Base-by-base conservation (phyloP, 2,888 invertebrate species). In the Pandemis heparana region DNA sequence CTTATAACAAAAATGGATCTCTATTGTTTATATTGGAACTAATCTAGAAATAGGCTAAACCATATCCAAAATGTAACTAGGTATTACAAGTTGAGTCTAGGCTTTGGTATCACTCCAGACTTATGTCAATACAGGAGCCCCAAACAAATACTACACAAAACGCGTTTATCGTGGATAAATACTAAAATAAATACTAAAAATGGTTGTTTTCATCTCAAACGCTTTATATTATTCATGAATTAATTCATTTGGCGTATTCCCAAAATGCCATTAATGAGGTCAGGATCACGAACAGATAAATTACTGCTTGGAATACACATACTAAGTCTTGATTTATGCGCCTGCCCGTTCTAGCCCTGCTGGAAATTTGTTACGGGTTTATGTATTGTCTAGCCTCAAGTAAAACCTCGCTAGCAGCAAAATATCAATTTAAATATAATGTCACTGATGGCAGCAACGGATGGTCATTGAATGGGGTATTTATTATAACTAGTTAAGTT, bases 221-320 rank as follows among this genome's bases (percentile, higher is more conserved):
- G 18, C 67, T 43, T 60, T 53, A 32, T 23, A 68, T 56, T 62
- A 51, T 65, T 39, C 51, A 66, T 70, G 43, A 69, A 64, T 68
- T 64, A 70, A 68, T 72, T 39, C 62, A 68, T 80, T 80, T 83
- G 83, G 83, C 82, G 66, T 74, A 75, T 77, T 78, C 80, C 83
- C 83, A 82, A 80, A 81, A 79, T 76, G 71, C 78, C 79, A 76
- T 78, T 81, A 82, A 83, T 79, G 81, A 80, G 81, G 83, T 79
- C 80, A 77, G 76, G 76, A 76, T 78, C 75, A 75, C 77, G 78
- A 78, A 78, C 73, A 75, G 78, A 79, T 80, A 80, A 80, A 77
- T 81, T 80, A 80, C 77, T 70, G 77, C 76, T 48, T 74, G 74
- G 69, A 72, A 67, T 72, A 72, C 72, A 68, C 62, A 71, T 65